Conservation (phyloP, 64 coral and sea anemone genomes). For the Hydrozoanthus tunicans region DNA sequence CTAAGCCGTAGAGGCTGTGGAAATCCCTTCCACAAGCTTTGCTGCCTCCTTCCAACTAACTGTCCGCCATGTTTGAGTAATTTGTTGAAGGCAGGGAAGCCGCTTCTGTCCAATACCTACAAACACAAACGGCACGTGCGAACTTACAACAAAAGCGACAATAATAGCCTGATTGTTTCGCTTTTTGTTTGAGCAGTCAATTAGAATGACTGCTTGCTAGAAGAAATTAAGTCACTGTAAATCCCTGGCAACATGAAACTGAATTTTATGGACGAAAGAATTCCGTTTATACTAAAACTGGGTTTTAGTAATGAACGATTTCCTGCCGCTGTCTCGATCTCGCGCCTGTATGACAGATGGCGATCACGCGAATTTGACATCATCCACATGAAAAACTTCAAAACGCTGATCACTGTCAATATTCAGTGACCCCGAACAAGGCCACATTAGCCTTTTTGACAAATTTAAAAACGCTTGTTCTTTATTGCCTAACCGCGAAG, state of each 20-base stretch:
- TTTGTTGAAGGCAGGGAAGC: background rate
- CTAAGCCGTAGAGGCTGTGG: slow-evolving; percentile 39
- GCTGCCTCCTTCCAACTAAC: background rate
- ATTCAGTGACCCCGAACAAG: slow-evolving; percentile 26
- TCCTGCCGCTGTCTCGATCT: background rate
- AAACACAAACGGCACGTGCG: slow-evolving; percentile 39
- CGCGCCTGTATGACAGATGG: background rate
- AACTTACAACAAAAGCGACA: slow-evolving; percentile 7
- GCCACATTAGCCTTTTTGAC: background rate
- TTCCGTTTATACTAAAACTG: background rate
- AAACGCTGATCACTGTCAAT: background rate
- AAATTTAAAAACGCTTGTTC: background rate
- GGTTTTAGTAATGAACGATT: background rate
- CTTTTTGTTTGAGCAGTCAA: slow-evolving; percentile 54
- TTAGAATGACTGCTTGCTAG: background rate
- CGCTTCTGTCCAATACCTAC: background rate
- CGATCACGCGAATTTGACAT: slow-evolving; percentile 13
- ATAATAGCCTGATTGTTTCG: slow-evolving; percentile 37
- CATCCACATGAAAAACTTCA: background rate
- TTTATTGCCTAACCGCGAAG: background rate
- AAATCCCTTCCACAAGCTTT: background rate
- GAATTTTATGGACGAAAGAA: background rate
- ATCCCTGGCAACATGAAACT: background rate
- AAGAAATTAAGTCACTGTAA: slow-evolving; percentile 17
- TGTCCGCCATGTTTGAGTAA: slow-evolving; percentile 51